These are phyloP conservation scores for Gopherus evgoodei DNA, from an alignment of 2,113 vertebrate species.

Conservation along the genomic window DNA sequence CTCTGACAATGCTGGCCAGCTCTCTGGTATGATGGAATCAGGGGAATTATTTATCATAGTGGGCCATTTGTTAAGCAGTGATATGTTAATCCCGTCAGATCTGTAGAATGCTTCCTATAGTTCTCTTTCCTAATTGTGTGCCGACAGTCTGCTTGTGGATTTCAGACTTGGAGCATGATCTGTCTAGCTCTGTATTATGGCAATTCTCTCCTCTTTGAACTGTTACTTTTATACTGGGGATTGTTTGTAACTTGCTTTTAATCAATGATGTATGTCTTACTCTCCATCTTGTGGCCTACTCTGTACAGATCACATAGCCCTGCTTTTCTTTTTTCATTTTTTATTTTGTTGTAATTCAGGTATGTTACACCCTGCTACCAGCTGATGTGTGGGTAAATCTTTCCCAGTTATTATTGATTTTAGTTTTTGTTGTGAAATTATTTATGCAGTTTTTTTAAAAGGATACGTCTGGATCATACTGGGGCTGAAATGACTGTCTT, in stretches of 20 bases:
- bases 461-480: no score
- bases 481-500: no score
- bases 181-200: not conserved
- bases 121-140: not conserved
- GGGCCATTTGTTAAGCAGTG: conserved; percentile 2
- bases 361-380: no score
- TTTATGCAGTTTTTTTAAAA: no score
- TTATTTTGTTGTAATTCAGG: not conserved
- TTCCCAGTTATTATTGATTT: no score
- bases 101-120: not conserved
- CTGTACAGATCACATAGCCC: not conserved
- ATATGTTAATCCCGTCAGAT: not conserved
- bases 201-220: not conserved
- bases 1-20: not conserved
- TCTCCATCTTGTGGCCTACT: not conserved
- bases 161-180: not conserved
- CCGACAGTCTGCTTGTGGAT: not conserved
- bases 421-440: no score
- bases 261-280: not conserved
- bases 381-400: no score
- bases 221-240: not conserved
- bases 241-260: not conserved
- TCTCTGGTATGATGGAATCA: conserved; percentile 8
- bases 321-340: not conserved
- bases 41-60: conserved; percentile 22